These are phyloP conservation scores for Hesperophylax magnus DNA, from an alignment of 1,140 invertebrate species.

Conservation along the genomic window DNA sequence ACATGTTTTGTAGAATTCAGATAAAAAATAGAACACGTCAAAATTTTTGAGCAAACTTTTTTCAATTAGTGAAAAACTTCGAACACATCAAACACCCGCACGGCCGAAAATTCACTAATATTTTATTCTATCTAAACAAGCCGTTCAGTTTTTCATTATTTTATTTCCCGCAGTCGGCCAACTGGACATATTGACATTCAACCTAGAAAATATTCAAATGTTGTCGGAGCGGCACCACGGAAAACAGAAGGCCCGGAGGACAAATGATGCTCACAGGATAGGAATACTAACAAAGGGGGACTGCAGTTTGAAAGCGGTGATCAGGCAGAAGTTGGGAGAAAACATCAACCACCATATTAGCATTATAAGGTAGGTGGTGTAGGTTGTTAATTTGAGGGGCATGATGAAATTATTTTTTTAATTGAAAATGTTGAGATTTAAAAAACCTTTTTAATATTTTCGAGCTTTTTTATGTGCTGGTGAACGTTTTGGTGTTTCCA, in stretches of 20 bases:
- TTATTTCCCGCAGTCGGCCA: slow-evolving; percentile 64
- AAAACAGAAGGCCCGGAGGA: slow-evolving; percentile 40
- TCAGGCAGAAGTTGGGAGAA: slow-evolving; percentile 61
- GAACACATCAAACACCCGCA: too few relatives aligned
- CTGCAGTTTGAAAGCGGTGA: slow-evolving; percentile 52
- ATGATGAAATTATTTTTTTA: too few relatives aligned
- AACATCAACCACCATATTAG: slow-evolving; percentile 65
- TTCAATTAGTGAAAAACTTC: too few relatives aligned
- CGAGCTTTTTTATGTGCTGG: too few relatives aligned
- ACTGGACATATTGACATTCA: slow-evolving; percentile 67
- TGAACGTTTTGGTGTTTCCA: too few relatives aligned
- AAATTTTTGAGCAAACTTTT: too few relatives aligned
- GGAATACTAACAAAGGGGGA: slow-evolving; percentile 10
- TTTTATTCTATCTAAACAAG: neutral
- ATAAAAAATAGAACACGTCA: too few relatives aligned
- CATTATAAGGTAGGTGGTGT: slow-evolving; percentile 61
- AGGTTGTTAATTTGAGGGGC: too few relatives aligned
- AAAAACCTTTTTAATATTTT: too few relatives aligned
- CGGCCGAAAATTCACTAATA: neutral
- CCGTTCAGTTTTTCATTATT: slow-evolving; percentile 4
- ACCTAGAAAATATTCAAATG: slow-evolving; percentile 64
- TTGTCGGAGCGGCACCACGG: slow-evolving; percentile 59
- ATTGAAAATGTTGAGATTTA: too few relatives aligned
- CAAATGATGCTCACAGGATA: neutral
- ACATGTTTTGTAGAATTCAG: too few relatives aligned